Conservation (phyloP, 2,113 vertebrate genomes). For the Spizaetus ornatus region DNA sequence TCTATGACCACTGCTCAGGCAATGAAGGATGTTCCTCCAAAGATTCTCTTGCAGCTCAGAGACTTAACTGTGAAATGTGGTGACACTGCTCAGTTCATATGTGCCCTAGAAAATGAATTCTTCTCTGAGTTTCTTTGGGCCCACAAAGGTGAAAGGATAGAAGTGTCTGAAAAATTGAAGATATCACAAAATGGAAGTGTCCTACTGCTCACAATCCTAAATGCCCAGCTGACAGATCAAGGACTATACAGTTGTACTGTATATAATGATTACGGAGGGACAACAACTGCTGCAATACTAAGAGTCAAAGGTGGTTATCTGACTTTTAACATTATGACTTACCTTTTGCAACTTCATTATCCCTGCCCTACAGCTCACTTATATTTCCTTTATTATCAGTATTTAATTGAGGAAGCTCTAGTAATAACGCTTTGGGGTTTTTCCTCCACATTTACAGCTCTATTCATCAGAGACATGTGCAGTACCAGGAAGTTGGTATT, state of each 20-base stretch:
- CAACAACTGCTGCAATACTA: conserved; percentile 81
- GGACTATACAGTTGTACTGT: conserved; percentile 82
- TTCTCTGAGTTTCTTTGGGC: conserved; percentile 77
- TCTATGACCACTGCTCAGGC: neutral
- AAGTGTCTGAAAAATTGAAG: conserved; percentile 73
- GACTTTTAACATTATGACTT: conserved; percentile 70
- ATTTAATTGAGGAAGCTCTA: neutral
- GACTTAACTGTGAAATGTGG: conserved; percentile 76
- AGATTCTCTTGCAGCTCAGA: conserved; percentile 76
- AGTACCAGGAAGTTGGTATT: neutral
- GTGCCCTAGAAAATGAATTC: conserved; percentile 77
- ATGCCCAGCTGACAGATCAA: conserved; percentile 77
- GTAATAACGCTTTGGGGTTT: neutral
- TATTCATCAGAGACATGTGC: neutral
- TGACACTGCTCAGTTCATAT: conserved; percentile 80
- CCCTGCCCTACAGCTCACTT: neutral
- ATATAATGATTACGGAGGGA: conserved; percentile 75
- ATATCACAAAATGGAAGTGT: conserved; percentile 72
- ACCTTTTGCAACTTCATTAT: conserved; percentile 52
- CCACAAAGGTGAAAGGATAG: conserved; percentile 73
- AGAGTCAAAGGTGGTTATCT: conserved; percentile 86
- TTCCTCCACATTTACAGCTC: conserved; percentile 1
- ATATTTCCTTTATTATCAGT: neutral
- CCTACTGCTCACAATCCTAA: conserved; percentile 76
- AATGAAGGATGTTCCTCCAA: conserved; percentile 25